Evolutionary conservation across 2,888 invertebrate genomes (phyloP).

Genomic region (Temnothorax unifasciatus): DNA sequence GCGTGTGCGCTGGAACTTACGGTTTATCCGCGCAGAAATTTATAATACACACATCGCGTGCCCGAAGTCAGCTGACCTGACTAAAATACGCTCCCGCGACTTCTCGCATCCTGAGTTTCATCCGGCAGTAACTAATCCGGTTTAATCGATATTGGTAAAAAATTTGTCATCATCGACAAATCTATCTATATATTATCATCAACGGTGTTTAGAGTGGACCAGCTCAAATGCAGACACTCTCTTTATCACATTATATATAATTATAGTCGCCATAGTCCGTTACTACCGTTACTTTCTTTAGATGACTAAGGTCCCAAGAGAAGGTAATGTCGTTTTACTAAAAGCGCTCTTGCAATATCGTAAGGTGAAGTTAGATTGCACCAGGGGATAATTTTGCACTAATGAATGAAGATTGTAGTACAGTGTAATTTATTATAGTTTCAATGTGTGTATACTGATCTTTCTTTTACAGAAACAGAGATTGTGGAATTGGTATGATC

Average conservation of each 20-base stretch:
- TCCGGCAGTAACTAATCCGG: not conserved
- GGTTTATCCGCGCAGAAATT: constrained; percentile 55
- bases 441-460: not conserved
- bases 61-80: not conserved
- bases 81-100: constrained; percentile 6
- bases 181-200: not conserved
- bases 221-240: no score
- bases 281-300: constrained; percentile 29
- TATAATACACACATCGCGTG: constrained; percentile 11
- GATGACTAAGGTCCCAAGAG: constrained; percentile 14
- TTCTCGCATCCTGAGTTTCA: not conserved
- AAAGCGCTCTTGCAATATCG: constrained; percentile 46
- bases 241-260: constrained; percentile 12
- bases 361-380: constrained; percentile 43
- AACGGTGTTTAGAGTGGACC: not conserved
- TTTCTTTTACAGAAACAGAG: constrained; percentile 1
- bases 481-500: not conserved
- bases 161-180: not conserved
- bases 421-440: constrained; percentile 41
- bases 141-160: not conserved
- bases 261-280: constrained; percentile 1
- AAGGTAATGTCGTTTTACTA: constrained; percentile 39
- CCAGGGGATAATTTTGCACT: constrained; percentile 30
- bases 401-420: constrained; percentile 40
- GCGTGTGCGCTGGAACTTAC: constrained; percentile 64